A percentile compares a stretch with the other conserved stretches of the same genome.
phyloP scores from a whole-genome alignment of 2,113 vertebrate species.

The Misgurnus anguillicaudatus region DNA sequence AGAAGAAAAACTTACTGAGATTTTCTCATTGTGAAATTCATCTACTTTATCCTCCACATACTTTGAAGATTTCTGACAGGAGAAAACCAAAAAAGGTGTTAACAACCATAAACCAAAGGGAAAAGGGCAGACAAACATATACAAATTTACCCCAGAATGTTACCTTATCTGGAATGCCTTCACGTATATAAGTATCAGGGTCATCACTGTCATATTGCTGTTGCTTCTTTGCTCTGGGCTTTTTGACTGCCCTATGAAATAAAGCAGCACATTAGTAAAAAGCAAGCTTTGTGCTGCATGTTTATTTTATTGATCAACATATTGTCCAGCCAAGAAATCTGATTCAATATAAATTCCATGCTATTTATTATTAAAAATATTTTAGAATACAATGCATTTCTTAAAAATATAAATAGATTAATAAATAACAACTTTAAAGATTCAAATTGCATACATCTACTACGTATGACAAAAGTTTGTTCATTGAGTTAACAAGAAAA shows the following conservation, averaged over 20 bases:
- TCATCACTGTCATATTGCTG: conserved; percentile 71
- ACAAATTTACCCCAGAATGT: not conserved
- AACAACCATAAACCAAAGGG: not conserved
- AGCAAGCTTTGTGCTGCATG: not conserved
- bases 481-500: too few species aligned
- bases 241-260: conserved; percentile 52
- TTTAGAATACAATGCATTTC: too few species aligned
- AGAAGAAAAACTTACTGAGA: conserved; percentile 67
- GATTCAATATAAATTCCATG: too few species aligned
- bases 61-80: conserved; percentile 69
- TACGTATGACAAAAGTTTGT: too few species aligned
- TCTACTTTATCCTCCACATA: conserved; percentile 77
- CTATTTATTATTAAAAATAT: too few species aligned
- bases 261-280: not conserved
- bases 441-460: too few species aligned
- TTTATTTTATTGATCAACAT: too few species aligned
- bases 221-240: conserved; percentile 51
- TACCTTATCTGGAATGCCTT: conserved; percentile 74
- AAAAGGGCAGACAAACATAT: not conserved
- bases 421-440: too few species aligned
- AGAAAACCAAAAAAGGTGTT: not conserved
- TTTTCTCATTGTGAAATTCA: conserved; percentile 76
- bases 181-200: conserved; percentile 64
- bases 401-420: too few species aligned
- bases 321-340: too few species aligned